These are phyloP conservation scores for Solea senegalensis DNA, from an alignment of 2,113 vertebrate genomes.

Conservation along the genomic window DNA sequence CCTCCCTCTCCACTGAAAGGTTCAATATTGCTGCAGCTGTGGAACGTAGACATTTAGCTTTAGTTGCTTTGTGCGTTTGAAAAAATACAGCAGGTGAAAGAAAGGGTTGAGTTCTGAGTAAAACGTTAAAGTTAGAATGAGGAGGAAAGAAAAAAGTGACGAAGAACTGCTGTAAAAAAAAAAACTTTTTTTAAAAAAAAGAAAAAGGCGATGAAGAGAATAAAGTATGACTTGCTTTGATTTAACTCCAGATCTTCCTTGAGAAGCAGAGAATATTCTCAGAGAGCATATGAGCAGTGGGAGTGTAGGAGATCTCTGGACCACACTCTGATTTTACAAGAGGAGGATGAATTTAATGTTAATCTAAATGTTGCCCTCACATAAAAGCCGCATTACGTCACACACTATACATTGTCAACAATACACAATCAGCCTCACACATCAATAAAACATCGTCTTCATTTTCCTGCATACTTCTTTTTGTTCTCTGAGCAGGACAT, in stretches of 20 bases:
- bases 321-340: slow-evolving; percentile 21
- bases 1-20: slow-evolving; percentile 22
- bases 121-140: neutral
- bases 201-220: neutral
- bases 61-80: slow-evolving; percentile 8
- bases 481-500: slow-evolving; percentile 16
- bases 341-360: neutral
- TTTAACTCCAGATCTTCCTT: slow-evolving; percentile 29
- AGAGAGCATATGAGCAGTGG: slow-evolving; percentile 25
- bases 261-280: slow-evolving; percentile 31
- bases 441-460: slow-evolving; percentile 21
- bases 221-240: slow-evolving; percentile 29
- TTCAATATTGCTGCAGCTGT: slow-evolving; percentile 17
- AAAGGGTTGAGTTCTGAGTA: slow-evolving; percentile 3
- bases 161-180: too few species aligned
- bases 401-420: slow-evolving; percentile 8
- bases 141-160: too few species aligned
- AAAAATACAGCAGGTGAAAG: neutral
- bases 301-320: slow-evolving; percentile 26
- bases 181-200: too few species aligned
- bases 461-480: slow-evolving; percentile 37
- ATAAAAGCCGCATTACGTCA: slow-evolving; percentile 1
- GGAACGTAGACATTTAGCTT: slow-evolving; percentile 11
- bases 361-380: neutral
- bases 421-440: slow-evolving; percentile 8